phyloP scores from a whole-genome alignment of 2,113 vertebrate genomes.

The Chionodraco myersi region DNA sequence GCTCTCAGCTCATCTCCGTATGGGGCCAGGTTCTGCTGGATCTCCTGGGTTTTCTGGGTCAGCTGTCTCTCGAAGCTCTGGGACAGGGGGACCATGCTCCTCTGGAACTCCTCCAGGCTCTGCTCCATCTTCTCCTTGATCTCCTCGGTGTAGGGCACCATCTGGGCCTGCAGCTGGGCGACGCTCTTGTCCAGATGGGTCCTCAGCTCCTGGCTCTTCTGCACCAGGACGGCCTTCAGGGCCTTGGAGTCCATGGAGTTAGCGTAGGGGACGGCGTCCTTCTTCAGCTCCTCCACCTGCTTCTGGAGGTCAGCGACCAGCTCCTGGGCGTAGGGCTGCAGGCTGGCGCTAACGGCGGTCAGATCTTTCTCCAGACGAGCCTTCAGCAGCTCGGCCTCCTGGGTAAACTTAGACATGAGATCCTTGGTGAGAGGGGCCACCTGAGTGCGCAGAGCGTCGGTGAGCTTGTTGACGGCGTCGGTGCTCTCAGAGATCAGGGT shows the following conservation, averaged over 20 bases:
- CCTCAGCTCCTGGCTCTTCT: conserved; percentile 63
- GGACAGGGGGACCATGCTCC: conserved; percentile 65
- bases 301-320: conserved; percentile 78
- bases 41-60: conserved; percentile 54
- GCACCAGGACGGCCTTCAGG: conserved; percentile 45
- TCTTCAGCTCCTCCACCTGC: conserved; percentile 84
- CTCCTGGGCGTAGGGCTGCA: conserved; percentile 70
- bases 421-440: conserved; percentile 51
- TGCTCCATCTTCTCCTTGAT: conserved; percentile 69
- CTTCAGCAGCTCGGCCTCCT: conserved; percentile 66
- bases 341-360: not conserved
- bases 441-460: conserved; percentile 31
- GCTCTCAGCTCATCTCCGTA: conserved; percentile 62
- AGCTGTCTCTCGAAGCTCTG: conserved; percentile 67
- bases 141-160: conserved; percentile 61
- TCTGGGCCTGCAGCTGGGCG: conserved; percentile 56
- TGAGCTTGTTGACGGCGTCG: conserved; percentile 38
- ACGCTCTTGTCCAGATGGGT: conserved; percentile 45
- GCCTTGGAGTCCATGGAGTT: conserved; percentile 55
- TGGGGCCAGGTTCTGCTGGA: conserved; percentile 69
- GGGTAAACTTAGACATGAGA: conserved; percentile 42
- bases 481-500: conserved; percentile 40
- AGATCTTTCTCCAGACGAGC: conserved; percentile 63
- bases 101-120: conserved; percentile 73
- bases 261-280: conserved; percentile 59